phyloP scores from a whole-genome alignment of 2,797 vertebrate genomes.

The Aeoliscus strigatus region DNA sequence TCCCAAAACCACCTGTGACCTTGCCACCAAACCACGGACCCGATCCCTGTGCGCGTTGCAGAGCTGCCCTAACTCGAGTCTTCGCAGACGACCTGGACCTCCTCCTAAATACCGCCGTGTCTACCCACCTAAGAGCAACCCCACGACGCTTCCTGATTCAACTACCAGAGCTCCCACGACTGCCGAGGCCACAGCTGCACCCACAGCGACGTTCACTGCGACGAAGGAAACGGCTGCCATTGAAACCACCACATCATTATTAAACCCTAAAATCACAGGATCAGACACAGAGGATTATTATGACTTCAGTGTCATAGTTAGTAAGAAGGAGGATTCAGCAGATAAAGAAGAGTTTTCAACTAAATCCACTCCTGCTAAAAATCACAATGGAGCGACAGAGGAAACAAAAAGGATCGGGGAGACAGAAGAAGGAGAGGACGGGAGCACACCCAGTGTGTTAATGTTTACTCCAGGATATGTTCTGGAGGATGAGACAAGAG shows the following conservation, averaged over 20 bases:
- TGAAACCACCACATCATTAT: constrained; percentile 16
- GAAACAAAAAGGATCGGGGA: constrained; percentile 16
- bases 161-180: constrained; percentile 24
- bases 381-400: constrained; percentile 15
- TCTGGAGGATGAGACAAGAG: constrained; percentile 60
- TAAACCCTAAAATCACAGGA: constrained; percentile 16
- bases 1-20: constrained; percentile 75
- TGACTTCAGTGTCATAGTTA: constrained; percentile 38
- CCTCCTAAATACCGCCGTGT: constrained; percentile 53
- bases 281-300: constrained; percentile 46
- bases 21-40: constrained; percentile 82
- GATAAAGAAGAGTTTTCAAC: constrained; percentile 14
- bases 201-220: constrained; percentile 10
- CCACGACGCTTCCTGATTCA: constrained; percentile 26
- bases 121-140: constrained; percentile 35
- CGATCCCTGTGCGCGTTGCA: constrained; percentile 88
- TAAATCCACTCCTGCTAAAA: constrained; percentile 26
- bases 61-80: constrained; percentile 77
- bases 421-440: constrained; percentile 47
- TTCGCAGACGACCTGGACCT: constrained; percentile 55
- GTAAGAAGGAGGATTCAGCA: constrained; percentile 36
- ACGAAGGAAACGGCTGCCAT: constrained; percentile 19
- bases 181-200: constrained; percentile 12
- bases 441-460: constrained; percentile 58
- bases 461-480: constrained; percentile 70